Evolutionary conservation across 2,797 vertebrate genomes (phyloP).

Genomic region (Gouania willdenowi): DNA sequence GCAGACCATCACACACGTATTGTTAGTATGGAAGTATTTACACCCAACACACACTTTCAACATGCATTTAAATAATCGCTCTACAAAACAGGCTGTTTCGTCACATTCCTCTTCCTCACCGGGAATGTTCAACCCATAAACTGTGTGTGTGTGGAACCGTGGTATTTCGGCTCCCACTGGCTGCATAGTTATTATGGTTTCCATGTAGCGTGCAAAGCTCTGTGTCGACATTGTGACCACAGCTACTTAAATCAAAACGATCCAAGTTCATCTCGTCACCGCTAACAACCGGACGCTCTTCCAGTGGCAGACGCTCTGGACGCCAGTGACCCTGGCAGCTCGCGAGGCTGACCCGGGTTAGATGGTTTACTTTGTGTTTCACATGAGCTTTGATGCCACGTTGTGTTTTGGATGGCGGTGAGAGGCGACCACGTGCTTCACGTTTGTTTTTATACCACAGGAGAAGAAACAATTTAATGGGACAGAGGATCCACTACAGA

Average conservation of each 20-base stretch:
- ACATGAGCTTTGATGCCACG: conserved; percentile 16
- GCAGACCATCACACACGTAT: conserved; percentile 70
- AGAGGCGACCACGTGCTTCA: conserved; percentile 80
- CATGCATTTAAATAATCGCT: conserved; percentile 82
- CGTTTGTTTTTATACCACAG: conserved; percentile 86
- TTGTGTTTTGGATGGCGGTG: conserved; percentile 61
- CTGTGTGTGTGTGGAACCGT: conserved; percentile 56
- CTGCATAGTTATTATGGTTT: conserved; percentile 79
- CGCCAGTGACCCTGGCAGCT: too few relatives aligned
- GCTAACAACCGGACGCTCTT: too few relatives aligned
- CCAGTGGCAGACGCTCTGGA: too few relatives aligned
- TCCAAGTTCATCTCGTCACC: conserved; percentile 74
- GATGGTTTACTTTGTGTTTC: too few relatives aligned
- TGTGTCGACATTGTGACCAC: conserved; percentile 72
- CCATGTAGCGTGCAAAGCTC: conserved; percentile 77
- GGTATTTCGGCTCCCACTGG: conserved; percentile 65
- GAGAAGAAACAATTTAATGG: conserved; percentile 78
- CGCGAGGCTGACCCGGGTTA: too few relatives aligned
- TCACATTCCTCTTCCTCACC: conserved; percentile 44
- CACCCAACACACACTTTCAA: conserved; percentile 78
- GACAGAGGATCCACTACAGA: too few relatives aligned
- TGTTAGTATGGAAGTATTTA: conserved; percentile 81
- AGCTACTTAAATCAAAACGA: conserved; percentile 69
- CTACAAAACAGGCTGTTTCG: conserved; percentile 53
- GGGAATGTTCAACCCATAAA: conserved; percentile 59